Percentiles rank a stretch among this genome's conserved stretches.
Evolutionary conservation across 2,797 vertebrate genomes (phyloP).

Genomic region (Diplodus sargus): DNA sequence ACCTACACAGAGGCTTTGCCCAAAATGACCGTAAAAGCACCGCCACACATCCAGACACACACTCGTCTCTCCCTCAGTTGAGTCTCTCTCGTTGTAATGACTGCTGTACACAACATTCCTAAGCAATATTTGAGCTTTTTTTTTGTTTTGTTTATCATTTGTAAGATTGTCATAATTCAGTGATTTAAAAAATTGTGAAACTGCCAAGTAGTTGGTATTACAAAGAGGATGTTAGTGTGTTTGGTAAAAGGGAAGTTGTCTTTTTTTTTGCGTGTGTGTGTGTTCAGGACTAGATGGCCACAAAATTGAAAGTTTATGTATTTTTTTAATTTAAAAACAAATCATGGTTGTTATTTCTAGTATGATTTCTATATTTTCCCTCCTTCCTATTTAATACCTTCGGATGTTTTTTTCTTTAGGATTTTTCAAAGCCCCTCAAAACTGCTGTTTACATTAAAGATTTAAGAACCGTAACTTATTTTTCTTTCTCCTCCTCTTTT

Average conservation of each 20-base stretch:
- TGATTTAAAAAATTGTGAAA: conserved; percentile 78
- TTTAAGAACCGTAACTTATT: conserved; percentile 68
- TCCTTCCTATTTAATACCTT: conserved; percentile 80
- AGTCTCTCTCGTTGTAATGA: conserved; percentile 71
- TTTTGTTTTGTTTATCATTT: conserved; percentile 62
- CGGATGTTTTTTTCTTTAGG: conserved; percentile 76
- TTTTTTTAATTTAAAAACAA: conserved; percentile 88
- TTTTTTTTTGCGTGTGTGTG: conserved; percentile 65
- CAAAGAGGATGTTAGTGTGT: conserved; percentile 76
- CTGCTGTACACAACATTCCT: conserved; percentile 87
- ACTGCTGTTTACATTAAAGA: conserved; percentile 92
- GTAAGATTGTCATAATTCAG: conserved; percentile 77
- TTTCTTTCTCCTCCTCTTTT: conserved; percentile 38
- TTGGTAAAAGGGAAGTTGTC: conserved; percentile 84
- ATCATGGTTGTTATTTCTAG: conserved; percentile 79
- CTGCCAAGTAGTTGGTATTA: conserved; percentile 86
- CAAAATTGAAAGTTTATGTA: conserved; percentile 86
- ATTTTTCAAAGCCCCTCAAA: conserved; percentile 83
- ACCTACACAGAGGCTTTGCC: conserved; percentile 58
- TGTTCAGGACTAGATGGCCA: conserved; percentile 83
- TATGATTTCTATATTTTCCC: conserved; percentile 82
- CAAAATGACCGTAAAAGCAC: conserved; percentile 47
- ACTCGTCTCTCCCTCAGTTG: conserved; percentile 58
- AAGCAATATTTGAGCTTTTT: conserved; percentile 86
- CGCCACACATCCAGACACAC: conserved; percentile 53